Base-by-base conservation (phyloP, 2,113 vertebrate genomes). In the Oryzias woworae region DNA sequence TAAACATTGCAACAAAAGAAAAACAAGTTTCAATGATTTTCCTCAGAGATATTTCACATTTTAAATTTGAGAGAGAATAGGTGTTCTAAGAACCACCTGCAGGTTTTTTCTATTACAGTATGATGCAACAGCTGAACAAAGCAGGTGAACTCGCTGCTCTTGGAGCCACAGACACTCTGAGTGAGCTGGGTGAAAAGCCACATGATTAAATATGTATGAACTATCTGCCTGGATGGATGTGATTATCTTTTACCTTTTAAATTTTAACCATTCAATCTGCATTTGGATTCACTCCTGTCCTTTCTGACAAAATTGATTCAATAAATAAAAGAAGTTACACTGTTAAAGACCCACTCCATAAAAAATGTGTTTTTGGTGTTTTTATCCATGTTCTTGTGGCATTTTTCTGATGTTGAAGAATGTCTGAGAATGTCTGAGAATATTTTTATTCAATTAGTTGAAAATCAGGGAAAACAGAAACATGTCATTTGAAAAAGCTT, bases 181-280 rank as follows among this genome's bases (percentile, higher is more conserved):
- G 43, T 44, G 24, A 28, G 48, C 73, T 47, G 53, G 24, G n/a
- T 69, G 28, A 55, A 28, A 22, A 73, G 60, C 43, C 45, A 22
- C 62, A 65, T 56, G 55, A 74, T 77, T 83, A 68, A 55, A 73
- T 54, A 74, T 54, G 66, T 31, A 53, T 66, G 61, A 58, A 61
- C 79, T 82, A 80, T 80, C 73, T 77, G 64, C 55, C 61, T 66
- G 43, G 47, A 31, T 15, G 18, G 42, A 56, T 42, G 7, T 10
- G 8, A 12, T 28, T 24, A 24, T 20, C 7, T 18, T 48, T 48
- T 48, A 48, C 7, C 20, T 48, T 48, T 48, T 20, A 48, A 20
- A 48, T 12, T 10, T 10, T 20, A 48, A 10, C 6, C 47, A 36
- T 12, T 36, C 36, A 36, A 36, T 36, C 6, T n/a, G n/a, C 18